phyloP scores from a whole-genome alignment of 2,113 vertebrate genomes.

The Rhinolophus ferrumequinum region DNA sequence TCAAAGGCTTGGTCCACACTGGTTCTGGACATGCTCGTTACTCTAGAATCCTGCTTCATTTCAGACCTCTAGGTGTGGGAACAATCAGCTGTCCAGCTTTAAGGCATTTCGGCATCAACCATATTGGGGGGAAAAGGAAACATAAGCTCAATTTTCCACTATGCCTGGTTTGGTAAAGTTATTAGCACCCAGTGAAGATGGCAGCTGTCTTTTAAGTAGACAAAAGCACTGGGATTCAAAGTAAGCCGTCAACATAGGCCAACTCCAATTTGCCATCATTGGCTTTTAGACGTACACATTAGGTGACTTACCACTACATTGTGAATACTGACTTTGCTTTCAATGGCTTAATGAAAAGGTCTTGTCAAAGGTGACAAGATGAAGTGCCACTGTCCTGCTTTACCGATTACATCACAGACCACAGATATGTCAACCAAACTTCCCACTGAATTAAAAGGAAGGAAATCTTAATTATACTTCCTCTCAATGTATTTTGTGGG shows the following conservation, averaged over 20 bases:
- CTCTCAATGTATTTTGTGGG: not conserved
- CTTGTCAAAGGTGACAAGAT: not conserved
- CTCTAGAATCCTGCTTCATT: not conserved
- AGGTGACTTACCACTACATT: not conserved
- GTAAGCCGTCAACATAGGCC: not conserved
- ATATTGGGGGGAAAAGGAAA: not conserved
- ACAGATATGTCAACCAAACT: not conserved
- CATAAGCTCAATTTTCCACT: slow-evolving; percentile 55
- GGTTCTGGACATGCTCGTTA: not conserved
- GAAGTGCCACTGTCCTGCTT: not conserved
- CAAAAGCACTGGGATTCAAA: not conserved
- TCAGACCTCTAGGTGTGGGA: not conserved
- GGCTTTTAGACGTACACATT: not conserved
- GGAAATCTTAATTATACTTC: not conserved
- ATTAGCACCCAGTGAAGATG: slow-evolving; percentile 46
- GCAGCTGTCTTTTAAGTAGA: slow-evolving; percentile 35
- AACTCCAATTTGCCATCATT: not conserved
- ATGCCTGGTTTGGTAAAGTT: slow-evolving; percentile 38
- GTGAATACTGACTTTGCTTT: not conserved
- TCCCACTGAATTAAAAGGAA: not conserved
- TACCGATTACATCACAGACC: not conserved
- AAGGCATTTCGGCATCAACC: slow-evolving; percentile 35
- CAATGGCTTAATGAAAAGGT: not conserved
- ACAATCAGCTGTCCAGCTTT: not conserved
- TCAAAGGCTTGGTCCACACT: not conserved